Conservation (phyloP, 2,113 vertebrate species). For the Rhizomys pruinosus region DNA sequence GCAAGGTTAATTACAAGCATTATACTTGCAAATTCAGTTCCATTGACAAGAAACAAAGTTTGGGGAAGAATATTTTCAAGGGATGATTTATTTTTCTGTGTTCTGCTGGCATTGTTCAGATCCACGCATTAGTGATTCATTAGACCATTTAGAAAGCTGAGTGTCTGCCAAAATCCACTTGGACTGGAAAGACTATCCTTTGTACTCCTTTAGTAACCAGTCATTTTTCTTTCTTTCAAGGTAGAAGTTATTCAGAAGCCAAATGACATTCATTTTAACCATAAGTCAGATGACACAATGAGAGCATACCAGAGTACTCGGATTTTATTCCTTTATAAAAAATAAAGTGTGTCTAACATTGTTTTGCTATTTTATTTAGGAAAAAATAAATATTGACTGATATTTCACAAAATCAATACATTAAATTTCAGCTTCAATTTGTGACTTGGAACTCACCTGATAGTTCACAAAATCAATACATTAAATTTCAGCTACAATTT, state of each 20-base stretch:
- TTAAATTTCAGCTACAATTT: not conserved
- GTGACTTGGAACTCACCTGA: not conserved
- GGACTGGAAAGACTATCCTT: constrained; percentile 7
- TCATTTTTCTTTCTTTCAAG: constrained; percentile 33
- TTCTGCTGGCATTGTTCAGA: not conserved
- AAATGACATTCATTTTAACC: constrained; percentile 24
- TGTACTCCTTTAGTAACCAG: not conserved
- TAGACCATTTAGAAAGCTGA: not conserved
- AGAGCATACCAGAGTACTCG: not conserved
- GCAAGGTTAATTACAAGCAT: not conserved
- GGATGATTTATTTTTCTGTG: not conserved
- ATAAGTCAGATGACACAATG: not conserved
- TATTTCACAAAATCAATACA: not conserved
- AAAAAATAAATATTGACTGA: not conserved
- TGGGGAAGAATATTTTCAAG: not conserved
- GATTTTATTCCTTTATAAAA: not conserved
- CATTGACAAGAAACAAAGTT: not conserved
- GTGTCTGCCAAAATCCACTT: not conserved
- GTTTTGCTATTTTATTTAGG: not conserved
- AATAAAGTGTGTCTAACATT: not conserved
- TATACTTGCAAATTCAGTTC: not conserved
- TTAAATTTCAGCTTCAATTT: not conserved
- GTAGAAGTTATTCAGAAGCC: not conserved
- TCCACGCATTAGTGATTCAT: not conserved
- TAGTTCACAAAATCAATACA: not conserved